Conservation (phyloP, 2,888 invertebrate species). For the Drosophila neutralis region DNA sequence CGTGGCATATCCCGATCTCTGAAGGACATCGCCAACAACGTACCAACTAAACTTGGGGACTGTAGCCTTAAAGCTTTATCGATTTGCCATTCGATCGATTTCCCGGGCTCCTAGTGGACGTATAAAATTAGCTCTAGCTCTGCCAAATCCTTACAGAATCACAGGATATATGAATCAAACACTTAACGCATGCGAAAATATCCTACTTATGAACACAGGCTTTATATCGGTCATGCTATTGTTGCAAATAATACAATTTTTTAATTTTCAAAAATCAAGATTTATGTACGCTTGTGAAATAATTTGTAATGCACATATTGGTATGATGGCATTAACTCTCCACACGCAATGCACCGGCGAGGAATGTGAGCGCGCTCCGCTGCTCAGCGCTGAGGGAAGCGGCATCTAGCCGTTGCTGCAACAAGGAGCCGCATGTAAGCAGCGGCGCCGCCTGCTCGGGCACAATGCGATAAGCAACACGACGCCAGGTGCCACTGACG, state of each 20-base stretch:
- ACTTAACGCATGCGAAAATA: background rate
- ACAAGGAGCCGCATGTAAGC: conserved; percentile 65
- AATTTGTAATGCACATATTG: background rate
- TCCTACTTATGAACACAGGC: background rate
- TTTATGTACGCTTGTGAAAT: background rate
- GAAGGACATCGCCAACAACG: too few relatives aligned
- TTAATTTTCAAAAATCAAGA: background rate
- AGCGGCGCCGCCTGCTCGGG: conserved; percentile 83
- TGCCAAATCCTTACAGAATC: background rate
- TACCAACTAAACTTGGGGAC: too few relatives aligned
- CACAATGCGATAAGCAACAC: conserved; percentile 83
- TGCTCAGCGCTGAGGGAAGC: conserved; percentile 38
- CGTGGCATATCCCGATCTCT: too few relatives aligned
- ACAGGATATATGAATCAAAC: background rate
- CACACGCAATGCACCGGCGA: conserved; percentile 50
- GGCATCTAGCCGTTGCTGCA: conserved; percentile 60
- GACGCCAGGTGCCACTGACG: conserved; percentile 80
- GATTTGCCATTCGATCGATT: background rate
- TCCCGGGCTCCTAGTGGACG: background rate
- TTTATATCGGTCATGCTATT: background rate
- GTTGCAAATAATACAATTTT: background rate
- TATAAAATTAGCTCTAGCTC: background rate
- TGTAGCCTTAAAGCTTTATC: too few relatives aligned
- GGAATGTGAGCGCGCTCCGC: conserved; percentile 52
- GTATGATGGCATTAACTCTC: conserved; percentile 42